Evolutionary conservation across 2,888 invertebrate genomes (phyloP), one percentile per base, ranked within the genome.

Genomic region (Chrysolina oricalcia): DNA sequence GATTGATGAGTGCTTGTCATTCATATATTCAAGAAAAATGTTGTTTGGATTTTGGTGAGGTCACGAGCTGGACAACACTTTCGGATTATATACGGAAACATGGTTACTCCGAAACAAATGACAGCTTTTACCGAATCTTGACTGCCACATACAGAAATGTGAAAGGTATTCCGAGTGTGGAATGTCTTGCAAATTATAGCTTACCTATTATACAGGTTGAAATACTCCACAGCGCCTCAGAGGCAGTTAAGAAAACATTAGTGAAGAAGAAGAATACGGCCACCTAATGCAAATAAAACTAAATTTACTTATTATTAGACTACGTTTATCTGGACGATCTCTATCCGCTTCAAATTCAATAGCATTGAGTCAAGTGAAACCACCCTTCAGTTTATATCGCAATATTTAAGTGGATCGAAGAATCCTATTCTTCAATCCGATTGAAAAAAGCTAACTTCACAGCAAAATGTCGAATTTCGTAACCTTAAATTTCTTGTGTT

Each of bases 21-120:
- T 75, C 69, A 67, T 41, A 68, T 53, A 53, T 84, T 27, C 59
- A 84, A 84, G 75, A 75, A 71, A 73, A 71, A 73, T 74, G 76
- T 68, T 76, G 73, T 71, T 76, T 72, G 46, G 74, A 72, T 74
- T 69, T 65, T 77, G 75, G 78, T 78, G 77, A 78, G 78, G 74
- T 74, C 72, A 68, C 68, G 53, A 68, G 59, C 59, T 59, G 27
- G 59, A 35, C 53, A 27, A 35, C 41, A 17, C 46, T 43, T 66
- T 64, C 40, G 35, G 66, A 66, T 43, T 43, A 66, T 59, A n/a
- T 27, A 59, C 59, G 9, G 59, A 27, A 59, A 27, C 59, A 59
- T 27, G 27, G 15, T 59, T 59, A 27, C 59, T 59, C n/a, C 10
- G 59, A 59, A 35, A n/a, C 59, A 59, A 59, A 27, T 59, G 59